A percentile compares a stretch with the other conserved stretches of the same genome.
Conservation (phyloP, 2,888 invertebrate species). For the Andrena minutula region DNA sequence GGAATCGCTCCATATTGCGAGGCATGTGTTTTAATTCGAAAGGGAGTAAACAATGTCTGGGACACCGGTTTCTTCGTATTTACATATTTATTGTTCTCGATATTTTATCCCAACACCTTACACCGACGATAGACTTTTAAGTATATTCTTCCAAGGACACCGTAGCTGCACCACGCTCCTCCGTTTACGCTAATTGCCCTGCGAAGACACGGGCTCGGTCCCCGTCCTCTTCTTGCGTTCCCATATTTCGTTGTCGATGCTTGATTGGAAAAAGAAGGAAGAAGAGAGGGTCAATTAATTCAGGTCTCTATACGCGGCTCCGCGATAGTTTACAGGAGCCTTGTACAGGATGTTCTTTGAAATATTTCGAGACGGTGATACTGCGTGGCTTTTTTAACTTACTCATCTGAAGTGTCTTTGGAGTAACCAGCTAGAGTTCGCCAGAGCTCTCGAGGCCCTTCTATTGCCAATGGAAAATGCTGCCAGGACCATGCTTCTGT, state of each 20-base stretch:
- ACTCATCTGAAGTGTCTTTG: conserved; percentile 75
- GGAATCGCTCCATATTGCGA: neutral
- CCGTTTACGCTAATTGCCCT: conserved; percentile 42
- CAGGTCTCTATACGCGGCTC: too few species aligned
- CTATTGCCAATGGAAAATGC: conserved; percentile 80
- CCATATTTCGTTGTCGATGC: conserved; percentile 79
- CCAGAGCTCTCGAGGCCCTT: conserved; percentile 82
- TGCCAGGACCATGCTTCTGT: conserved; percentile 75
- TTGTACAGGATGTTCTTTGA: too few species aligned
- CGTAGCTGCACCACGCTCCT: neutral
- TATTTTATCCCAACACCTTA: conserved; percentile 71
- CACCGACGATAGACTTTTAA: conserved; percentile 33
- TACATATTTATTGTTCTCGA: conserved; percentile 60
- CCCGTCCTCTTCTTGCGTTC: conserved; percentile 75
- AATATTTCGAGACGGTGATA: neutral
- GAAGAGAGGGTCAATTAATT: neutral
- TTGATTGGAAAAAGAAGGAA: conserved; percentile 26
- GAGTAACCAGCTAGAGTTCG: conserved; percentile 79
- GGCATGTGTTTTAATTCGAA: neutral
- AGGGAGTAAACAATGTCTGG: neutral
- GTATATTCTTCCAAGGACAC: conserved; percentile 26
- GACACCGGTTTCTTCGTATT: conserved; percentile 49
- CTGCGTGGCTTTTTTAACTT: conserved; percentile 36
- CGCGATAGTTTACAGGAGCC: too few species aligned
- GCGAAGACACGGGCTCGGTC: conserved; percentile 21